phyloP scores from a whole-genome alignment of 2,113 vertebrate species.

The Tyrannus savana region DNA sequence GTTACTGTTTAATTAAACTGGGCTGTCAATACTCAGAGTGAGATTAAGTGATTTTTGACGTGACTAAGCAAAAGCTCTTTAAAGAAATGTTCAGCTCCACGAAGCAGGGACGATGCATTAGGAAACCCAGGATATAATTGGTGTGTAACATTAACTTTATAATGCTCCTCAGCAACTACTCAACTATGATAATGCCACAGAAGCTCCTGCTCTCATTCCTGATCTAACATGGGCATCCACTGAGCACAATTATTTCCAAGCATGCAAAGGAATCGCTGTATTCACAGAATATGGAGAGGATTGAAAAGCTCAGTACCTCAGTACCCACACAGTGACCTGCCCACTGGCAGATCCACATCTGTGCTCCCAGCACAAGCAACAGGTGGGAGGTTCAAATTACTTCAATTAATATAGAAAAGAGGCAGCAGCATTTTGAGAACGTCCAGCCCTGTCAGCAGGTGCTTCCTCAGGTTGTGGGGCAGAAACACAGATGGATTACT shows the following conservation, averaged over 20 bases:
- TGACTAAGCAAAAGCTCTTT: neutral
- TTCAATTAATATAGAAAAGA: neutral
- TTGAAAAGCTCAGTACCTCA: neutral
- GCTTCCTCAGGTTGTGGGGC: neutral
- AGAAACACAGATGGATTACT: neutral
- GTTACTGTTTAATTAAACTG: neutral
- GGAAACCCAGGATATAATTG: neutral
- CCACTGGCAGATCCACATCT: neutral
- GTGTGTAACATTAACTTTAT: neutral
- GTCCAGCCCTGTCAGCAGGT: neutral
- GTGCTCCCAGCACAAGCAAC: neutral
- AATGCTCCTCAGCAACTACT: neutral
- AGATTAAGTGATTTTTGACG: neutral
- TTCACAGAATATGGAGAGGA: neutral
- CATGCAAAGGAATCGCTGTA: neutral
- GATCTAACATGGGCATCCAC: rapidly evolving
- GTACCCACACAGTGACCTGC: neutral
- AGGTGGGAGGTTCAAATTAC: neutral
- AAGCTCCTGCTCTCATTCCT: neutral
- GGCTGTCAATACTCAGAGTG: neutral
- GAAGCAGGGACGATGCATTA: neutral
- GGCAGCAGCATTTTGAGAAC: neutral
- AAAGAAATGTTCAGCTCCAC: neutral
- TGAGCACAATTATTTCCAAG: neutral
- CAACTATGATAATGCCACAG: neutral